Percentiles rank a stretch among this genome's conserved stretches.
These are phyloP conservation scores for Botia almorhae DNA, from an alignment of 2,797 vertebrate species.

Conservation along the genomic window DNA sequence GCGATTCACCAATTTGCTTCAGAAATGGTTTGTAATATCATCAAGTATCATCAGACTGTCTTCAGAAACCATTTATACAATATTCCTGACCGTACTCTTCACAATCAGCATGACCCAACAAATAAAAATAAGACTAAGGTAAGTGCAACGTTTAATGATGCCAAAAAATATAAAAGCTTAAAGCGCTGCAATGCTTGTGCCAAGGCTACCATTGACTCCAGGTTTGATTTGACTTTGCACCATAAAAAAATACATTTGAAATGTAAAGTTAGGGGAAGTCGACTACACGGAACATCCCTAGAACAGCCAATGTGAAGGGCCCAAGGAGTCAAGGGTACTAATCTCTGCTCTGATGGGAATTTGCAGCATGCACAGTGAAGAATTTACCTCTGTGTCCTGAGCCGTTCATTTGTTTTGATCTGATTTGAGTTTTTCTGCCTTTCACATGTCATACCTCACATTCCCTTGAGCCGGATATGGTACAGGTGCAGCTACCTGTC, in stretches of 20 bases:
- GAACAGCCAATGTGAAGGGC: background rate
- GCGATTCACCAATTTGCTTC: background rate
- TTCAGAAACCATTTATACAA: background rate
- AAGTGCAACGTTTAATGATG: conserved; percentile 13
- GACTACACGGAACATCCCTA: background rate
- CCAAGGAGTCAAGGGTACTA: conserved; percentile 64
- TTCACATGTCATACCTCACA: conserved; percentile 97
- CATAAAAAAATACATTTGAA: background rate
- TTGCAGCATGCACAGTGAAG: conserved; percentile 68
- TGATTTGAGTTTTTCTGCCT: conserved; percentile 67
- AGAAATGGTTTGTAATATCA: background rate
- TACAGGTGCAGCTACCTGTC: conserved; percentile 97
- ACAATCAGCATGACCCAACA: conserved; percentile 20
- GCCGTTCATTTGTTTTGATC: conserved; percentile 75
- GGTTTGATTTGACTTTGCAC: background rate
- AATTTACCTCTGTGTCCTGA: conserved; percentile 78
- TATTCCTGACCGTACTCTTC: background rate
- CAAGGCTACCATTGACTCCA: conserved; percentile 51
- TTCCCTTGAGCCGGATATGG: conserved; percentile 99
- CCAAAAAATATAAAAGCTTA: conserved; percentile 33
- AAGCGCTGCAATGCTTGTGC: conserved; percentile 47
- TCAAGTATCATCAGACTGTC: background rate
- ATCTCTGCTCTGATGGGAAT: conserved; percentile 62
- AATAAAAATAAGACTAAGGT: conserved; percentile 38
- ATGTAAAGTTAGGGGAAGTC: background rate